Evolutionary conservation across 2,888 invertebrate genomes (phyloP).

Genomic region (Cephus pygmeus): DNA sequence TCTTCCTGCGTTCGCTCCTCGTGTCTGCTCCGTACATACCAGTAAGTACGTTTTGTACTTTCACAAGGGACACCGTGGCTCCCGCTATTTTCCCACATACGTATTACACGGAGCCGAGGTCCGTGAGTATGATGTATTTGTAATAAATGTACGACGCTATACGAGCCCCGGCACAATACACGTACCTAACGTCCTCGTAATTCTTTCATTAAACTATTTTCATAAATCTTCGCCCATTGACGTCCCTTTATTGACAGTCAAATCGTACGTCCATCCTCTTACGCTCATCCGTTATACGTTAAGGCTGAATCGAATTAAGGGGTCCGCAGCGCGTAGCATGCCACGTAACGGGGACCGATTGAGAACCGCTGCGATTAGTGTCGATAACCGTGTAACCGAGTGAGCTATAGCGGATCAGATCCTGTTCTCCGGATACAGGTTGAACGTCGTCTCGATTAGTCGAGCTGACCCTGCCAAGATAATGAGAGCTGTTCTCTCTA

Average conservation of each 20-base stretch:
- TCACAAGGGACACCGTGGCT: background rate
- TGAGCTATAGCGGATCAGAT: constrained; percentile 15
- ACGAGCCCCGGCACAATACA: background rate
- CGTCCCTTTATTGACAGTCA: constrained; percentile 4
- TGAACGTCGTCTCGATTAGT: background rate
- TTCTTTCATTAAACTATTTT: background rate
- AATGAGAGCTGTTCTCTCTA: background rate
- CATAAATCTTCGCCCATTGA: background rate
- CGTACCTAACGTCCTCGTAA: background rate
- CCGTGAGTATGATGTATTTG: no score
- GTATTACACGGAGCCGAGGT: background rate
- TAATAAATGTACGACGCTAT: no score
- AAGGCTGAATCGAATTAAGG: background rate
- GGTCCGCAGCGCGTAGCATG: background rate
- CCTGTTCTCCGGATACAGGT: background rate
- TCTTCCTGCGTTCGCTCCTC: background rate
- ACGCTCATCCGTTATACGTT: background rate
- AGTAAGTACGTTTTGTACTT: background rate
- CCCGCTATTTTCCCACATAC: background rate
- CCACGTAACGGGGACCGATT: background rate
- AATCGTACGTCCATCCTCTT: constrained; percentile 10
- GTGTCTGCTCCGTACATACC: background rate
- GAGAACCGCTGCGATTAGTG: constrained; percentile 27
- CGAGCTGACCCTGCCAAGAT: background rate
- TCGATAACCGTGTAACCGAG: constrained; percentile 38